Percentiles rank a stretch among this genome's conserved stretches.
These are phyloP conservation scores for Rhombomys opimus DNA, from an alignment of 2,113 vertebrate genomes.

Conservation along the genomic window DNA sequence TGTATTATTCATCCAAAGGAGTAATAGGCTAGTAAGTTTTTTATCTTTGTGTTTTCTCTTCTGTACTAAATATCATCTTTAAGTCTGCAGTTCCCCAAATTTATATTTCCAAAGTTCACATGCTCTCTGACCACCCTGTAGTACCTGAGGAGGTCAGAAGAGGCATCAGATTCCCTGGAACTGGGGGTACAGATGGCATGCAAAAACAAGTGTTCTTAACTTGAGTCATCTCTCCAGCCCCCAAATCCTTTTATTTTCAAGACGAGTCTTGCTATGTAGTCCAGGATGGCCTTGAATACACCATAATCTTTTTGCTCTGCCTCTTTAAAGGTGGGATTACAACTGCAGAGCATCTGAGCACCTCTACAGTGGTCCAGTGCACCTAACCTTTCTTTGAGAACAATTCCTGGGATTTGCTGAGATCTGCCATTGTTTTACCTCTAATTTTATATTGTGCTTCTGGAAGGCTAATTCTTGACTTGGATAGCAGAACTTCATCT, in stretches of 20 bases:
- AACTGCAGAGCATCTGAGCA: neutral
- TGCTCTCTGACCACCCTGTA: neutral
- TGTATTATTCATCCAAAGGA: constrained; percentile 9
- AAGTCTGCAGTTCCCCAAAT: neutral
- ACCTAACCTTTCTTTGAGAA: neutral
- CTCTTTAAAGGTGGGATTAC: neutral
- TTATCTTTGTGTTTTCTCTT: neutral
- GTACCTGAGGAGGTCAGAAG: neutral
- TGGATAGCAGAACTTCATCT: neutral
- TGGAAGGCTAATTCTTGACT: neutral
- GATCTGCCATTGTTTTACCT: neutral
- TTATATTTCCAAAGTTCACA: constrained; percentile 22
- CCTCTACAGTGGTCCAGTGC: neutral
- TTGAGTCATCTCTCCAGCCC: neutral
- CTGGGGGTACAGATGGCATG: neutral
- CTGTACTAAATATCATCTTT: neutral
- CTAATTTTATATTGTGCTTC: neutral
- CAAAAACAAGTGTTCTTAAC: neutral
- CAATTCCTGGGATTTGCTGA: neutral
- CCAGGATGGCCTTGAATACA: neutral
- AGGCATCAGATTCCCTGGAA: neutral
- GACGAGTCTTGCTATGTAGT: neutral
- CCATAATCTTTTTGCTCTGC: neutral
- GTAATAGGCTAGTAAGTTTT: neutral
- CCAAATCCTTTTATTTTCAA: neutral